These are phyloP conservation scores for Hybos culiciformis DNA, from an alignment of 2,888 invertebrate species.

Conservation along the genomic window DNA sequence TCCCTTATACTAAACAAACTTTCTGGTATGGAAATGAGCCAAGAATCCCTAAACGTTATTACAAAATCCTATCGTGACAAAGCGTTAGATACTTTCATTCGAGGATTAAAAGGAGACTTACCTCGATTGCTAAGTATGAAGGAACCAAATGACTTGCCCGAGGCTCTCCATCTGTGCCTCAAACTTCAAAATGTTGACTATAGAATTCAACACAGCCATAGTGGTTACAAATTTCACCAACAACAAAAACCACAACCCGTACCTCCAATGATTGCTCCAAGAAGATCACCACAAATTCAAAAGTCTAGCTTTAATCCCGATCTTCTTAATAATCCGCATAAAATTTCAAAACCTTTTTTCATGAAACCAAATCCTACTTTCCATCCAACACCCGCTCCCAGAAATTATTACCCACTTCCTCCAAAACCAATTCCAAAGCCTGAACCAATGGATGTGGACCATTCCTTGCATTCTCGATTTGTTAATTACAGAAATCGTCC, in stretches of 20 bases:
- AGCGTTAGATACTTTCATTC: conserved; percentile 11
- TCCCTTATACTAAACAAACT: conserved; percentile 12
- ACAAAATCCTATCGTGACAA: conserved; percentile 7
- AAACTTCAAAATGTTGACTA: conserved; percentile 10
- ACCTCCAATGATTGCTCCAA: not conserved
- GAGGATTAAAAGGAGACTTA: conserved; percentile 11
- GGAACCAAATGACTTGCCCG: conserved; percentile 14
- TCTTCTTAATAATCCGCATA: not conserved
- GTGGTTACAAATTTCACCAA: not conserved
- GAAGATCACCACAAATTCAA: not conserved
- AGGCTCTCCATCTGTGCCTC: conserved; percentile 13
- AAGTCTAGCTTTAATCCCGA: not conserved
- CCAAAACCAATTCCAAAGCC: conserved; percentile 1
- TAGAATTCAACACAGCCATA: not conserved
- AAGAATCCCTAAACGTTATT: conserved; percentile 4
- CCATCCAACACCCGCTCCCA: too few species aligned
- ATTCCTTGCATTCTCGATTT: not conserved
- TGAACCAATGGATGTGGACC: conserved; percentile 3
- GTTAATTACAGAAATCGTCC: conserved; percentile 3
- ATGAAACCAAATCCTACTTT: not conserved
- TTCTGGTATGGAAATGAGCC: conserved; percentile 6
- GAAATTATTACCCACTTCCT: too few species aligned
- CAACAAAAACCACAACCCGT: not conserved
- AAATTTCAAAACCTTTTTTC: not conserved
- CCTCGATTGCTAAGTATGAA: conserved; percentile 13